phyloP scores from a whole-genome alignment of 2,113 vertebrate genomes.

The Sylvicapra grimmia region DNA sequence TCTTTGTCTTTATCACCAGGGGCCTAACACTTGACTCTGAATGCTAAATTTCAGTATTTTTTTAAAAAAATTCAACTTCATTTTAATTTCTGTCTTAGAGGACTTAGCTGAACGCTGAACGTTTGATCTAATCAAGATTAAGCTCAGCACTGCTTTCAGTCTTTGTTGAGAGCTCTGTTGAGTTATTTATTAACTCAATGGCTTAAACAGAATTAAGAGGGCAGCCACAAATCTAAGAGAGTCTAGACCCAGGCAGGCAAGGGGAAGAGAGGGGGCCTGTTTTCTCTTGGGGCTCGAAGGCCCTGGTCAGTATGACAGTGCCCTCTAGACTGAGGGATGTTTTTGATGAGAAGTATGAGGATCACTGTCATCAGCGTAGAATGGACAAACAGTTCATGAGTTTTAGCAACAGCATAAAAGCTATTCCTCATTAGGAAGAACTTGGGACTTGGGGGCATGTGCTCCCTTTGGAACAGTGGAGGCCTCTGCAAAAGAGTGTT shows the following conservation, averaged over 20 bases:
- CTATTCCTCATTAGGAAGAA: background rate
- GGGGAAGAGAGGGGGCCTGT: background rate
- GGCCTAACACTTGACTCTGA: background rate
- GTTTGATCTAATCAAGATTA: slow-evolving; percentile 12
- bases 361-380: background rate
- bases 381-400: background rate
- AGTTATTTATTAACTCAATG: slow-evolving; percentile 26
- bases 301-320: background rate
- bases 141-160: background rate
- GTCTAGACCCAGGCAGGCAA: background rate
- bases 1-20: background rate
- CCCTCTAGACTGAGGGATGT: background rate
- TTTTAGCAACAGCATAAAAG: background rate
- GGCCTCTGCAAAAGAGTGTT: background rate
- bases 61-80: background rate
- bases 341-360: background rate
- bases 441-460: background rate
- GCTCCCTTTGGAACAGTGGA: background rate
- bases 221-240: background rate
- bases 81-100: slow-evolving; percentile 20
- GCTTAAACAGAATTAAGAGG: background rate
- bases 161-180: background rate
- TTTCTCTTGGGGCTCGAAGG: background rate
- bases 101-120: background rate
- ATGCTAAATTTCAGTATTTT: slow-evolving; percentile 14